Base-by-base conservation (phyloP, 2,113 vertebrate genomes). In the Cebidichthys violaceus region DNA sequence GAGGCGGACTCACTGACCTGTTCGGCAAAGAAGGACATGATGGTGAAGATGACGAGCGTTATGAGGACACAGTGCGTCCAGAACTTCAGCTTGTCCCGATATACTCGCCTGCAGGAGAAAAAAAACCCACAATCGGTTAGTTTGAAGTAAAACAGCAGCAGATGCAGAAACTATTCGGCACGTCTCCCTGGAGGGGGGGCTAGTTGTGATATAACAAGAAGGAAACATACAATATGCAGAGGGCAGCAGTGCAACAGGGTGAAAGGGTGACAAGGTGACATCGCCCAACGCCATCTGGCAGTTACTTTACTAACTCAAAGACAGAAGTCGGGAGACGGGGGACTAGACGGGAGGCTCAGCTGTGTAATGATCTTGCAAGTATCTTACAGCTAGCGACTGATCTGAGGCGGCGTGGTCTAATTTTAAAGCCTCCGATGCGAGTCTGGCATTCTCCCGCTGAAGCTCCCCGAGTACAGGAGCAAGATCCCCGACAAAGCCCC, bases 21-120 rank as follows among this genome's bases (percentile, higher is more conserved):
- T 91, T 99, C 98, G 8, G 98, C 98, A 86, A 99, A 99, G 95
- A 99, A 99, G 2, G 98, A 99, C 90, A 98, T 94, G 86, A 99
- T 77, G 4, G 98, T 99, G 94, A 99, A 99, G 86, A 97, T 83
- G 85, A 99, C 97, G 62, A 99, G 93, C 0, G 97, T 96, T 88
- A 97, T 96, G 29, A 99, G 93, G 71, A 99, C 96, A 82, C 97
- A 99, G 64, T 99, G 98, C 4, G 98, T 99, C 98, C 98, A 99
- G 92, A 99, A 99, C 94, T 99, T 99, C 87, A 99, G 86, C 91
- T 97, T 98, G 94, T 99, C 97, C 67, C 98, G 95, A 81, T 99
- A 99, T 1, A 96, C 92, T 52, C 98, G 95, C 98, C 98, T 99
- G 90, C 6, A 14, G n/a, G n/a, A 33, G 9, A 22, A 13, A 60